These are phyloP conservation scores for Calonectris borealis DNA, from an alignment of 2,113 vertebrate species.

Conservation along the genomic window DNA sequence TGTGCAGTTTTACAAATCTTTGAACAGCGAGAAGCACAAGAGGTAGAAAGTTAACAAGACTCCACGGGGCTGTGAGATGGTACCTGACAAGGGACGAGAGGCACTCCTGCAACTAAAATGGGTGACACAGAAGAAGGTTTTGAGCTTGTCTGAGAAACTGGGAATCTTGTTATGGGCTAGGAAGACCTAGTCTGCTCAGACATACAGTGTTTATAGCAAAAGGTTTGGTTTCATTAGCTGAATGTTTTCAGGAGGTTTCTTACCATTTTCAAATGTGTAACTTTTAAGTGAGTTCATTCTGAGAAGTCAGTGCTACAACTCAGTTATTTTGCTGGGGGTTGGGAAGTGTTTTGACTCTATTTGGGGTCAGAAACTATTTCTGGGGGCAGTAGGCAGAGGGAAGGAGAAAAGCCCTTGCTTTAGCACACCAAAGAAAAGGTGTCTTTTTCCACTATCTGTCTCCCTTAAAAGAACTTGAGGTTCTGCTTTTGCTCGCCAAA, in stretches of 20 bases:
- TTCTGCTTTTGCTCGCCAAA: conserved; percentile 34
- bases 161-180: conserved; percentile 14
- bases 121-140: not conserved
- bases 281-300: not conserved
- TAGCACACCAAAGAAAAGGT: not conserved
- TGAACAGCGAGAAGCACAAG: conserved; percentile 32
- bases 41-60: conserved; percentile 59
- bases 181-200: not conserved
- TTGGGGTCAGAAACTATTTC: not conserved
- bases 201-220: not conserved
- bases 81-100: conserved; percentile 49
- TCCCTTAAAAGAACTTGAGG: conserved; percentile 9
- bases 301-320: not conserved
- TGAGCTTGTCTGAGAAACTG: not conserved
- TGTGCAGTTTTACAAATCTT: conserved; percentile 44
- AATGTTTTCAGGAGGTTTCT: not conserved
- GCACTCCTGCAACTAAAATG: not conserved
- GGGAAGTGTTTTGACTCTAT: not conserved
- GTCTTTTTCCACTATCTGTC: not conserved
- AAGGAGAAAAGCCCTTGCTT: not conserved
- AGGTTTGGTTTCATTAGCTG: not conserved
- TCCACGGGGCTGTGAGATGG: conserved; percentile 23
- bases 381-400: fast-evolving
- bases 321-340: not conserved
- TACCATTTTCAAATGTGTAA: not conserved